These are phyloP conservation scores for Pterois miles DNA, from an alignment of 2,797 vertebrate genomes.

Conservation along the genomic window DNA sequence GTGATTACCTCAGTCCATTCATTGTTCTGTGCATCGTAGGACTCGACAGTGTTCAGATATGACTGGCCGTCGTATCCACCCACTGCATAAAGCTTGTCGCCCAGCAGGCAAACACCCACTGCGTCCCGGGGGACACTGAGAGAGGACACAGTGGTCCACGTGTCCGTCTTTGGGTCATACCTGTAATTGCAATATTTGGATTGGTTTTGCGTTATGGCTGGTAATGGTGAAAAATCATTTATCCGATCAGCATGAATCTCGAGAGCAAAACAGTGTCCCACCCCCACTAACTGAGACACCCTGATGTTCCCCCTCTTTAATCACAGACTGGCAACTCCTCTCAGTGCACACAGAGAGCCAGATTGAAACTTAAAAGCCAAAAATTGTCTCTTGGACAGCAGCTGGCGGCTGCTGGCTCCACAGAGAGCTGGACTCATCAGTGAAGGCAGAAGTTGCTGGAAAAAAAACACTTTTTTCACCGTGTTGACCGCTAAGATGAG, in stretches of 20 bases:
- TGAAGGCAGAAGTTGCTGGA: not conserved
- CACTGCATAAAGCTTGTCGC: constrained; percentile 93
- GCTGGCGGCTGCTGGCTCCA: not conserved
- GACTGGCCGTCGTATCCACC: constrained; percentile 95
- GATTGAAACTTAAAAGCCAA: constrained; percentile 41
- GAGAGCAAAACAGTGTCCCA: not conserved
- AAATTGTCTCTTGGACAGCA: constrained; percentile 20
- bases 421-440: constrained; percentile 34
- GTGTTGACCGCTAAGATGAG: not conserved
- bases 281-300: constrained; percentile 19
- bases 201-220: not conserved
- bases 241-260: constrained; percentile 5
- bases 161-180: constrained; percentile 96
- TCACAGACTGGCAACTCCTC: constrained; percentile 31
- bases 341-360: constrained; percentile 17
- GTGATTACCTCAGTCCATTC: constrained; percentile 94
- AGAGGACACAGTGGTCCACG: constrained; percentile 94
- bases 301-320: constrained; percentile 33
- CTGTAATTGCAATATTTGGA: constrained; percentile 71
- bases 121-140: constrained; percentile 93
- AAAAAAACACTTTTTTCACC: not conserved
- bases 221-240: not conserved
- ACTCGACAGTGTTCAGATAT: constrained; percentile 94
- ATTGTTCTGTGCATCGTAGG: constrained; percentile 95
- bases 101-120: constrained; percentile 92